Evolutionary conservation across 1,140 invertebrate species (phyloP).

Genomic region (Rhopalosiphum padi): DNA sequence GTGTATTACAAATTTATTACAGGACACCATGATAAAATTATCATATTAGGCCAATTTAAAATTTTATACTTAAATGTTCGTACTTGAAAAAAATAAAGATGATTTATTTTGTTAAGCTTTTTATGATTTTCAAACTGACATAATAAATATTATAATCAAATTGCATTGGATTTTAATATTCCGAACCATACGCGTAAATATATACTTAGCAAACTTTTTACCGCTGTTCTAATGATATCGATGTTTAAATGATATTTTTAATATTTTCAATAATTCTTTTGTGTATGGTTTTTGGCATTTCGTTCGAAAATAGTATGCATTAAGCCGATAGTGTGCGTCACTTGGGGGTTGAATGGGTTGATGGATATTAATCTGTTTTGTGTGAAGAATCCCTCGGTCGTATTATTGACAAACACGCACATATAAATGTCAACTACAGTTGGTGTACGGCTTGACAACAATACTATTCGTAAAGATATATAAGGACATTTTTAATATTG

Average conservation of each 20-base stretch:
- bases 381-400: not conserved
- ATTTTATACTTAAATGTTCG: not conserved
- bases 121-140: not conserved
- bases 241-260: not conserved
- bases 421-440: not conserved
- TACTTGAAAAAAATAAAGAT: not conserved
- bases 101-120: not conserved
- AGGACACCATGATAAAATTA: not conserved
- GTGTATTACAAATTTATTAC: not conserved
- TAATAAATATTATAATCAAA: not conserved
- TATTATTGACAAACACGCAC: not conserved
- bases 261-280: not conserved
- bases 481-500: slow-evolving; percentile 5
- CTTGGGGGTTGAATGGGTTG: not conserved
- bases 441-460: not conserved
- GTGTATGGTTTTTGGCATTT: not conserved
- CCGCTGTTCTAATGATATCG: not conserved
- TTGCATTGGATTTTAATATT: not conserved
- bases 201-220: not conserved
- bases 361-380: not conserved
- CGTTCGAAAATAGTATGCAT: not conserved
- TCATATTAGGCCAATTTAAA: not conserved
- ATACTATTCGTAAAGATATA: not conserved
- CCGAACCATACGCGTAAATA: not conserved
- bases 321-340: not conserved